A percentile compares a stretch with the other conserved stretches of the same genome.
Evolutionary conservation across 1,140 invertebrate species (phyloP).

Genomic region (Leguminivora glycinivorella): DNA sequence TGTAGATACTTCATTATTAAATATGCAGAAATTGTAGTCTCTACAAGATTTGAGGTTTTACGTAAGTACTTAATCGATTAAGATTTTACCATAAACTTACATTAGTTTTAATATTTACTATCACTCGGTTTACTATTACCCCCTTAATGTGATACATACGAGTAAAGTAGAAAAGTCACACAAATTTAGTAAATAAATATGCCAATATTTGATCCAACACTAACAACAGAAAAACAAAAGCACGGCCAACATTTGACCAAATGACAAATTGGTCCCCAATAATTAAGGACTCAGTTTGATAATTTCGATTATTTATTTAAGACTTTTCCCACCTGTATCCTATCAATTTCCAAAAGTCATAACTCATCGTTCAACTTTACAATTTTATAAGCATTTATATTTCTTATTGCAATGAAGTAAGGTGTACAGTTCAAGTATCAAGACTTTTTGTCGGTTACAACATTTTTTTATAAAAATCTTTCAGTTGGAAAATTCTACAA

Average conservation of each 20-base stretch:
- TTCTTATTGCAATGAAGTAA: not conserved
- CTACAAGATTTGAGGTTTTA: not conserved
- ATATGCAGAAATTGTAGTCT: not conserved
- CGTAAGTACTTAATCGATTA: not conserved
- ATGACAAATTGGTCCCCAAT: slow-evolving; percentile 6
- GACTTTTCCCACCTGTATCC: slow-evolving; percentile 5
- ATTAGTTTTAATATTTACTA: too few species aligned
- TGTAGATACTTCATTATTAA: not conserved
- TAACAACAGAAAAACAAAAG: not conserved
- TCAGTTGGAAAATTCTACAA: not conserved
- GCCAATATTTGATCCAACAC: not conserved
- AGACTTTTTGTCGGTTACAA: not conserved
- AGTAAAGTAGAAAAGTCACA: not conserved
- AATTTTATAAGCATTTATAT: not conserved
- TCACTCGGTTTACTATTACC: too few species aligned
- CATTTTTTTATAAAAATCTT: not conserved
- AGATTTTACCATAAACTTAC: too few species aligned
- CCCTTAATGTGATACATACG: not conserved
- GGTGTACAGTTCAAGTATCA: not conserved
- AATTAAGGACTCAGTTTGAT: slow-evolving; percentile 7
- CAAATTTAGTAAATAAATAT: not conserved
- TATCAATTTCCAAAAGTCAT: not conserved
- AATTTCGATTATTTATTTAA: slow-evolving; percentile 29
- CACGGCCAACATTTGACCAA: not conserved
- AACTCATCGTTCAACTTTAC: not conserved